Evolutionary conservation across 2,888 invertebrate genomes (phyloP).

Genomic region (Neoaliturus tenellus): DNA sequence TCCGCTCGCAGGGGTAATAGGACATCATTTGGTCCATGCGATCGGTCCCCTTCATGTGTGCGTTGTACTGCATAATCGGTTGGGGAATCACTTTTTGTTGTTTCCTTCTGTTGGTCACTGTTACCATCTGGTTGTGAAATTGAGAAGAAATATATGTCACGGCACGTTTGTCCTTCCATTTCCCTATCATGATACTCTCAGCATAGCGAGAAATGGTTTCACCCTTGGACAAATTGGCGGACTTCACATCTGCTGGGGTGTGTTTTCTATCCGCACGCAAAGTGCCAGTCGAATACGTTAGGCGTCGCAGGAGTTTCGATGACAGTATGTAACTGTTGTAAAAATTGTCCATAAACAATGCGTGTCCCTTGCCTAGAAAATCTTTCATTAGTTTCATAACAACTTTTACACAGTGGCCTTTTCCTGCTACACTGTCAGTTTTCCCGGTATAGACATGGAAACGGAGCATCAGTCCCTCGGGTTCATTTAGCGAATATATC

Average conservation of each 20-base stretch:
- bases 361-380: slow-evolving; percentile 7
- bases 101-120: slow-evolving; percentile 14
- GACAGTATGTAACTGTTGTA: background rate
- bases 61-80: slow-evolving; percentile 63
- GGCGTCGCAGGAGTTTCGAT: background rate
- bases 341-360: background rate
- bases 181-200: slow-evolving; percentile 3
- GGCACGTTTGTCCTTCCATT: slow-evolving; percentile 52
- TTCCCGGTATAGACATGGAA: background rate
- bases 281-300: slow-evolving; percentile 10
- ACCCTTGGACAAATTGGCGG: slow-evolving; percentile 2
- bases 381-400: slow-evolving; percentile 26
- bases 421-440: background rate
- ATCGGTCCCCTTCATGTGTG: no score
- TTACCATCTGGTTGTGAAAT: slow-evolving; percentile 53
- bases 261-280: background rate
- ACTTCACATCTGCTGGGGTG: background rate
- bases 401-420: background rate
- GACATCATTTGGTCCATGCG: slow-evolving; percentile 34
- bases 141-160: slow-evolving; percentile 51
- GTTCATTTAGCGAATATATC: background rate
- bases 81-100: slow-evolving; percentile 58
- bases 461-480: background rate
- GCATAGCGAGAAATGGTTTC: slow-evolving; percentile 9
- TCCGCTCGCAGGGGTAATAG: slow-evolving; percentile 45